A percentile compares a stretch with the other conserved stretches of the same genome.
These are phyloP conservation scores for Raja brachyura DNA, from an alignment of 2,113 vertebrate species.

Conservation along the genomic window DNA sequence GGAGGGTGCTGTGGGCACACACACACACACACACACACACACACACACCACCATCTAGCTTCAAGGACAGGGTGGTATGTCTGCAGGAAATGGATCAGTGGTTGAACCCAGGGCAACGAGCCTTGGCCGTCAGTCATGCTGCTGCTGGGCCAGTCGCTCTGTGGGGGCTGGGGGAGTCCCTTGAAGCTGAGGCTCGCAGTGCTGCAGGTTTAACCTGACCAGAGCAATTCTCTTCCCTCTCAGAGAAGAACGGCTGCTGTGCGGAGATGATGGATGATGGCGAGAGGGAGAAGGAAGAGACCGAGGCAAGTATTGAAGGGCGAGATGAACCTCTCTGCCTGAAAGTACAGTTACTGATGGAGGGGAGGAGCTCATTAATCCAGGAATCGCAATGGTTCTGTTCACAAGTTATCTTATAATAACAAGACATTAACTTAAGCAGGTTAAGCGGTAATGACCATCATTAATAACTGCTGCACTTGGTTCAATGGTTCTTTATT, in stretches of 20 bases:
- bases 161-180: not conserved
- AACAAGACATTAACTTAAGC: not conserved
- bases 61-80: not conserved
- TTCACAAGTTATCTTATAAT: not conserved
- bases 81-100: not conserved
- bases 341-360: not conserved
- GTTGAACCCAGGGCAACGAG: not conserved
- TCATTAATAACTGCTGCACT: not conserved
- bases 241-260: slow-evolving; percentile 71
- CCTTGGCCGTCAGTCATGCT: no score
- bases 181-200: not conserved
- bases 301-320: slow-evolving; percentile 59
- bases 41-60: not conserved
- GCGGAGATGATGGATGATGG: slow-evolving; percentile 68
- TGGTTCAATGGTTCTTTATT: no score
- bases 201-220: not conserved
- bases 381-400: no score
- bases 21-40: not conserved
- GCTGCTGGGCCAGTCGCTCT: not conserved
- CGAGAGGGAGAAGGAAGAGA: slow-evolving; percentile 62
- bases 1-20: not conserved
- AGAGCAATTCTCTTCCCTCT: not conserved
- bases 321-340: not conserved
- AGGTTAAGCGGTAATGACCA: not conserved
- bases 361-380: not conserved